Conservation (phyloP, 2,113 vertebrate genomes). For the Chrysochloris asiatica region DNA sequence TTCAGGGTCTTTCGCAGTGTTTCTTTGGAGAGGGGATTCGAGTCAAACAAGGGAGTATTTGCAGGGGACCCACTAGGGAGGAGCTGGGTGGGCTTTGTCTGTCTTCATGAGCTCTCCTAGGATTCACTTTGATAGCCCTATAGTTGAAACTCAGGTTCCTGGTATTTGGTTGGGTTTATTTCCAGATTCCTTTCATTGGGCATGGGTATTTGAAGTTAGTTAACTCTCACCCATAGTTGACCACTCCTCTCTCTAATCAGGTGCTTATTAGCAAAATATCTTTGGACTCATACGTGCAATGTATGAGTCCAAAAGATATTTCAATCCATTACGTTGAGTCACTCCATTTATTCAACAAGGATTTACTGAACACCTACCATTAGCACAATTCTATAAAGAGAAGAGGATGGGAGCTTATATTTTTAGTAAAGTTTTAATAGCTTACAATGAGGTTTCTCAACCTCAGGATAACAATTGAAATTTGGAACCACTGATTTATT, state of each 20-base stretch:
- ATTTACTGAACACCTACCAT: not conserved
- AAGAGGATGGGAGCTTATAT: not conserved
- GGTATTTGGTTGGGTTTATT: not conserved
- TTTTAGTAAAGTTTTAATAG: not conserved
- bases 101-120: not conserved
- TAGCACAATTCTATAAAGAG: not conserved
- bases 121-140: not conserved
- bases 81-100: not conserved
- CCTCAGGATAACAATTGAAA: too few species aligned
- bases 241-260: not conserved
- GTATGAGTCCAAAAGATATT: too few species aligned
- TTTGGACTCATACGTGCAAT: not conserved
- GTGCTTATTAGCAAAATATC: not conserved
- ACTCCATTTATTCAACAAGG: not conserved
- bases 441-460: too few species aligned
- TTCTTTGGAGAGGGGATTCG: not conserved
- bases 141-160: not conserved
- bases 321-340: not conserved
- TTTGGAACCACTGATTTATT: not conserved
- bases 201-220: not conserved
- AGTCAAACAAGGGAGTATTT: not conserved
- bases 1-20: not conserved
- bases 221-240: not conserved
- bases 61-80: not conserved
- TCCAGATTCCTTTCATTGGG: constrained; percentile 17